Conservation (phyloP, 2,797 vertebrate species). For the Xyrichtys novacula region DNA sequence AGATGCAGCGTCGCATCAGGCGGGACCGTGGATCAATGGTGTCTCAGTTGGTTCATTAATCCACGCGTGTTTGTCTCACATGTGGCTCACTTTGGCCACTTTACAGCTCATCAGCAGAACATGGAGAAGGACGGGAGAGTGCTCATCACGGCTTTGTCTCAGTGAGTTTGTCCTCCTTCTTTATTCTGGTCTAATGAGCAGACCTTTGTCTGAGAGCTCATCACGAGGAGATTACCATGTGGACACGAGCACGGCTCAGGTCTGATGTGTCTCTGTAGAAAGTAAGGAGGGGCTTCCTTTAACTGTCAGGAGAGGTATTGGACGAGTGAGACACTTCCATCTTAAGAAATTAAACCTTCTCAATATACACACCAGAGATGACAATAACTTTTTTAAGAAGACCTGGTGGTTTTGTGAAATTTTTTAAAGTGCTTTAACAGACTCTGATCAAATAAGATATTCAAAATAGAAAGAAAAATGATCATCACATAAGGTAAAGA, state of each 20-base stretch:
- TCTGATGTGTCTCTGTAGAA: slow-evolving; percentile 8
- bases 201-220: slow-evolving; percentile 38
- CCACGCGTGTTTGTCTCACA: slow-evolving; percentile 47
- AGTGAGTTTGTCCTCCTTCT: slow-evolving; percentile 32
- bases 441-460: too few relatives aligned
- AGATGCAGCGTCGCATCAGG: slow-evolving; percentile 28
- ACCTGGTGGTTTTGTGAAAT: too few relatives aligned
- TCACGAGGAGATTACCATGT: slow-evolving; percentile 49
- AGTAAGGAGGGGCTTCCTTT: slow-evolving; percentile 8
- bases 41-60: slow-evolving; percentile 57
- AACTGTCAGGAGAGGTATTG: neutral
- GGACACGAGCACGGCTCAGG: slow-evolving; percentile 42
- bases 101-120: slow-evolving; percentile 56
- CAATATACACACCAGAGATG: too few relatives aligned
- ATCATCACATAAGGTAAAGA: too few relatives aligned
- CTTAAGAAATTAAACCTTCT: too few relatives aligned
- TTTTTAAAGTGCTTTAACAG: too few relatives aligned
- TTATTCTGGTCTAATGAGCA: slow-evolving; percentile 51
- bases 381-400: too few relatives aligned
- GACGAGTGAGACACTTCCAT: neutral
- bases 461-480: too few relatives aligned
- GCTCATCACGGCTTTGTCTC: slow-evolving; percentile 60
- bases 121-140: slow-evolving; percentile 53
- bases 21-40: slow-evolving; percentile 61
- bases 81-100: slow-evolving; percentile 68